A percentile compares a stretch with the other conserved stretches of the same genome.
phyloP scores from a whole-genome alignment of 2,113 vertebrate genomes.

The Ciconia stormi region DNA sequence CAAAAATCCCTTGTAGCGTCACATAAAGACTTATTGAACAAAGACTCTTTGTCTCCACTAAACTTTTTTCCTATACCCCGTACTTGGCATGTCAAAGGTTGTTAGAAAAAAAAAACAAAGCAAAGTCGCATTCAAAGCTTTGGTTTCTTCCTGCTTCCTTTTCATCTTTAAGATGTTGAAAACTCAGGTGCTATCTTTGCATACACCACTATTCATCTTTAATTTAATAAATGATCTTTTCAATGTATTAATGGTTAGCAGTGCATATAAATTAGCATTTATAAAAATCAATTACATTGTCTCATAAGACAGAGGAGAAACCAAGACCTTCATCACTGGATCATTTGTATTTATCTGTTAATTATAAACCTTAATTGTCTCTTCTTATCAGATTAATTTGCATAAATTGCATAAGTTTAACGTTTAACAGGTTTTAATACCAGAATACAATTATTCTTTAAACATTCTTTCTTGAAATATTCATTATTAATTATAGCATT shows the following conservation, averaged over 20 bases:
- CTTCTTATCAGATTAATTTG: slow-evolving; percentile 84
- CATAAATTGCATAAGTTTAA: slow-evolving; percentile 81
- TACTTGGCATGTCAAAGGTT: slow-evolving; percentile 18
- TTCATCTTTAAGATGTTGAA: slow-evolving; percentile 39
- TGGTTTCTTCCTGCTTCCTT: slow-evolving; percentile 16
- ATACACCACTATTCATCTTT: slow-evolving; percentile 67
- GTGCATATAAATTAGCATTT: slow-evolving; percentile 84
- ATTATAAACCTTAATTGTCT: slow-evolving; percentile 84
- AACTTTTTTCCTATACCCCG: slow-evolving; percentile 26
- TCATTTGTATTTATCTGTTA: slow-evolving; percentile 86
- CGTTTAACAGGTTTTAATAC: slow-evolving; percentile 76
- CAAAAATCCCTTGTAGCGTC: slow-evolving; percentile 41
- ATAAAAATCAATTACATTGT: slow-evolving; percentile 84
- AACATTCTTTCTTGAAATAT: slow-evolving; percentile 76
- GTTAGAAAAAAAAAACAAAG: background rate
- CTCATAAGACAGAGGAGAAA: slow-evolving; percentile 77
- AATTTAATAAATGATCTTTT: slow-evolving; percentile 72
- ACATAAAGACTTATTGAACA: slow-evolving; percentile 51
- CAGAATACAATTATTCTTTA: slow-evolving; percentile 79
- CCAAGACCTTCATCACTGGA: slow-evolving; percentile 79
- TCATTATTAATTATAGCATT: slow-evolving; percentile 79
- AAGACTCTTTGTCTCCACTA: slow-evolving; percentile 31
- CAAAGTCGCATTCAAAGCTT: background rate
- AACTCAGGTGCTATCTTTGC: slow-evolving; percentile 59
- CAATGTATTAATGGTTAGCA: slow-evolving; percentile 75